Conservation (phyloP, 2,797 vertebrate genomes). For the Melanotaenia trifasciata region DNA sequence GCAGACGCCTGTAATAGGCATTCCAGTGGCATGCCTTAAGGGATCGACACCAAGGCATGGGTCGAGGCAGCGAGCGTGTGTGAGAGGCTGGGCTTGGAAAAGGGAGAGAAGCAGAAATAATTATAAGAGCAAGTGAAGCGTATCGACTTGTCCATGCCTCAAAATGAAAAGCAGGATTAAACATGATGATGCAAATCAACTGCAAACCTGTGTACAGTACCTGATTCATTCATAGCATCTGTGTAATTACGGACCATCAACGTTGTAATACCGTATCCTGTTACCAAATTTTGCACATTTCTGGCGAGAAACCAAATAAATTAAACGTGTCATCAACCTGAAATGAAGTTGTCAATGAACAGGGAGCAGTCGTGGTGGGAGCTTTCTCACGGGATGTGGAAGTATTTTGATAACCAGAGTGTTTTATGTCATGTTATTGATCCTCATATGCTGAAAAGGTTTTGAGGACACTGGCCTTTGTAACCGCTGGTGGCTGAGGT, state of each 20-base stretch:
- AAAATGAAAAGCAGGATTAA: slow-evolving; percentile 76
- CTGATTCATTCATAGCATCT: slow-evolving; percentile 72
- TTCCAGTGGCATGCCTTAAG: slow-evolving; percentile 67
- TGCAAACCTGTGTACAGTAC: slow-evolving; percentile 59
- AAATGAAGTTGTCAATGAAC: slow-evolving; percentile 27
- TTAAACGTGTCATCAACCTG: slow-evolving; percentile 59
- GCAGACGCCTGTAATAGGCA: slow-evolving; percentile 56
- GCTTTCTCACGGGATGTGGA: slow-evolving; percentile 25
- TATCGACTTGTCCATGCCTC: slow-evolving; percentile 75
- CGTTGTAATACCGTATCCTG: slow-evolving; percentile 54
- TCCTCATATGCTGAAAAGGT: slow-evolving; percentile 25
- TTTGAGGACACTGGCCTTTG: slow-evolving; percentile 45
- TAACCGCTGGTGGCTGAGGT: slow-evolving; percentile 50
- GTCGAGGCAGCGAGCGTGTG: slow-evolving; percentile 62
- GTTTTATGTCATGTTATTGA: slow-evolving; percentile 43
- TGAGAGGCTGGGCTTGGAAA: slow-evolving; percentile 69
- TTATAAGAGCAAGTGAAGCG: slow-evolving; percentile 81
- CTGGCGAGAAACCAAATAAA: slow-evolving; percentile 39
- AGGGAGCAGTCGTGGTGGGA: slow-evolving; percentile 9
- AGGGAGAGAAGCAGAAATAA: slow-evolving; percentile 81
- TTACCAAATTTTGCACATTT: slow-evolving; percentile 48
- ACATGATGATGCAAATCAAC: slow-evolving; percentile 75
- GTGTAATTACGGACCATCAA: slow-evolving; percentile 71
- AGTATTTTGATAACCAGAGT: slow-evolving; percentile 40
- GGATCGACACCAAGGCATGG: slow-evolving; percentile 67